Evolutionary conservation across 2,797 vertebrate genomes (phyloP).

Genomic region (Hypotaenidia okinawae): DNA sequence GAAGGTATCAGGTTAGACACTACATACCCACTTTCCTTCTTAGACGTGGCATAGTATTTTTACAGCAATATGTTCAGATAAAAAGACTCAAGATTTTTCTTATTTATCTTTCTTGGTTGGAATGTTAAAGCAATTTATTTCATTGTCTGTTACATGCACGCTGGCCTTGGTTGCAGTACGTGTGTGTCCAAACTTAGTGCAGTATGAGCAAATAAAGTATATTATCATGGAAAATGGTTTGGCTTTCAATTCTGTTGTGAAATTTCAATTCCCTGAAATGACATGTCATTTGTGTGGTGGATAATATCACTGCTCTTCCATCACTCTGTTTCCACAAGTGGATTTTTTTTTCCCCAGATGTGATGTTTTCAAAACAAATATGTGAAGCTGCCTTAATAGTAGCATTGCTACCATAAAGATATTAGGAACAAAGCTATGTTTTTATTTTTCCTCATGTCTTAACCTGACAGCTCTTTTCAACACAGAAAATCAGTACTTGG

Average conservation of each 20-base stretch:
- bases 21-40: background rate
- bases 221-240: background rate
- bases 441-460: background rate
- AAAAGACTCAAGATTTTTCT: background rate
- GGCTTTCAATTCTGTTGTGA: background rate
- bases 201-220: background rate
- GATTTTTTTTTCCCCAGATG: background rate
- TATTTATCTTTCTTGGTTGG: background rate
- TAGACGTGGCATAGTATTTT: background rate
- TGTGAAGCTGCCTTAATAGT: background rate
- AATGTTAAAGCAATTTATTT: background rate
- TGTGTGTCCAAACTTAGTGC: background rate
- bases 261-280: background rate
- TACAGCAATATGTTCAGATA: background rate
- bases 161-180: background rate
- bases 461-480: background rate
- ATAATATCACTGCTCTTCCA: background rate
- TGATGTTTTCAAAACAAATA: background rate
- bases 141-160: accelerated
- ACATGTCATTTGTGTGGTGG: background rate
- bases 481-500: conserved; percentile 3
- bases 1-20: background rate
- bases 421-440: background rate
- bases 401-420: background rate
- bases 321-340: background rate